phyloP scores from a whole-genome alignment of 2,113 vertebrate species.

The Lichenostomus cassidix region DNA sequence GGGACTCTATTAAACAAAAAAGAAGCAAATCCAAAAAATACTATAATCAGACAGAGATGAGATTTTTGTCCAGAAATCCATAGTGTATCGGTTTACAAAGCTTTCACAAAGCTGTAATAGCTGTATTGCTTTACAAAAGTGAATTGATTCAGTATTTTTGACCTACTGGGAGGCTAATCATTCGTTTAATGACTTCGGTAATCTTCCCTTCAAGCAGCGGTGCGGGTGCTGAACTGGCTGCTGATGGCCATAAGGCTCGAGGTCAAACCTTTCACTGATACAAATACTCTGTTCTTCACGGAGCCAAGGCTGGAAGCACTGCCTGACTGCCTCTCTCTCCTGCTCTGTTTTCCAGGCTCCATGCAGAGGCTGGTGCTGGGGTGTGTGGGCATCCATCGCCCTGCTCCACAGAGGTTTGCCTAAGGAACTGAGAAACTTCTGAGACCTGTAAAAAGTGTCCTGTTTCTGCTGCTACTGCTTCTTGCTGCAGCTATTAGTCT shows the following conservation, averaged over 20 bases:
- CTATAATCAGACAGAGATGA: background rate
- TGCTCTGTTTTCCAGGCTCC: background rate
- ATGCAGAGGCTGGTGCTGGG: background rate
- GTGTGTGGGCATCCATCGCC: fast-evolving
- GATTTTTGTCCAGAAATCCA: background rate
- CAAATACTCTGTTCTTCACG: fast-evolving
- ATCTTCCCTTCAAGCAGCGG: background rate
- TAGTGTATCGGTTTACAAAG: background rate
- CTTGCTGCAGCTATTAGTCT: background rate
- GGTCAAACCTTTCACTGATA: background rate
- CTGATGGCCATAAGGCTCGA: background rate
- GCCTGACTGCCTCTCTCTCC: background rate
- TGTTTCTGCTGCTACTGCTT: background rate
- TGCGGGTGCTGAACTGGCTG: background rate
- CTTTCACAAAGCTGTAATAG: background rate
- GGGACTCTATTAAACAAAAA: background rate
- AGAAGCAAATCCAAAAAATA: constrained; percentile 7
- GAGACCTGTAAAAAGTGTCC: background rate
- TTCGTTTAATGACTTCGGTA: constrained; percentile 27
- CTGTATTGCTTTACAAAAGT: background rate
- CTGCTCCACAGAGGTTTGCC: fast-evolving
- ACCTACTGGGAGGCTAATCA: constrained; percentile 18
- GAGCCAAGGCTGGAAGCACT: background rate
- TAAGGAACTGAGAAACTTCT: background rate
- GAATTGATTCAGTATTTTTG: constrained; percentile 44